Conservation (phyloP, 2,113 vertebrate species). For the Chloroceryle aenea region DNA sequence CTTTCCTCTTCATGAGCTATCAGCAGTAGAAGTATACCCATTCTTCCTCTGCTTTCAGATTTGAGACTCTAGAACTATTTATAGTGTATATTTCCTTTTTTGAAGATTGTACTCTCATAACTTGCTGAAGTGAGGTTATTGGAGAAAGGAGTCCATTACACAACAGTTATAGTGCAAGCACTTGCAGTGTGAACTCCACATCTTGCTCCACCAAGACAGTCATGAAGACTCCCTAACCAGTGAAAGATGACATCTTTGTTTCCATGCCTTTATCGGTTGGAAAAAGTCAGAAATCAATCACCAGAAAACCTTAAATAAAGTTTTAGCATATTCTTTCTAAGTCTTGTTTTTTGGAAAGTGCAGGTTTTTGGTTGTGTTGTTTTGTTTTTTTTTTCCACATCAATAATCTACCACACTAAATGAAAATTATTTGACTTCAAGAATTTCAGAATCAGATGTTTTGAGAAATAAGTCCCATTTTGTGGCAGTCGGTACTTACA, state of each 20-base stretch:
- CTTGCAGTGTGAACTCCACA: not conserved
- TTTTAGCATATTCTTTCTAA: not conserved
- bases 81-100: not conserved
- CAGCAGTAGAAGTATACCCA: not conserved
- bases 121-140: not conserved
- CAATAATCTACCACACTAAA: not conserved
- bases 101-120: not conserved
- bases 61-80: not conserved
- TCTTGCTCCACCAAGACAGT: accelerated
- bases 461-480: not conserved
- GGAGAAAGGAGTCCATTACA: not conserved
- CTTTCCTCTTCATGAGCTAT: not conserved
- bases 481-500: not conserved
- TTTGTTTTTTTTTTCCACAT: too few species aligned
- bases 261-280: not conserved
- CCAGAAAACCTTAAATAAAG: not conserved
- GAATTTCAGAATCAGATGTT: not conserved
- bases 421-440: not conserved
- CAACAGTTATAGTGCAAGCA: not conserved
- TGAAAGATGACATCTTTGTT: not conserved
- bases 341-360: accelerated
- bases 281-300: not conserved
- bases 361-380: not conserved
- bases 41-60: not conserved
- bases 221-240: not conserved